phyloP scores from a whole-genome alignment of 2,888 invertebrate species.

The Pachymerium ferrugineum region DNA sequence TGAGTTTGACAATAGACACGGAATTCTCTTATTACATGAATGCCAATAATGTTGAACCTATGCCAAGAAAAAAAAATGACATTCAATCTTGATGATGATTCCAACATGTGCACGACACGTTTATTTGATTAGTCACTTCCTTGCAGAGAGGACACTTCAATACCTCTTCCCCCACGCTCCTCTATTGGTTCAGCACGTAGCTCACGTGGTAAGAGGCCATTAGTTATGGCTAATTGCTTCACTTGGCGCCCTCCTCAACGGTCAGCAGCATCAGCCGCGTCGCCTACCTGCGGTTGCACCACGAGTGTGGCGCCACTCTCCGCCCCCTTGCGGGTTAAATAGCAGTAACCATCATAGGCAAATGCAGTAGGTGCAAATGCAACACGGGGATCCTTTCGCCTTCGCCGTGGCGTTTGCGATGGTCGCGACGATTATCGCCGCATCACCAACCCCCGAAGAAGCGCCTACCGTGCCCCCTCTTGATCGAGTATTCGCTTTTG shows the following conservation, averaged over 20 bases:
- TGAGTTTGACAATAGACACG: too few relatives aligned
- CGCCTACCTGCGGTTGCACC: background rate
- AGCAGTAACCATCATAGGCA: background rate
- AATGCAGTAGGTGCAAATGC: background rate
- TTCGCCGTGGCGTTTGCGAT: background rate
- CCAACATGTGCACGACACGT: conserved; percentile 1
- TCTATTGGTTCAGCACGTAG: too few relatives aligned
- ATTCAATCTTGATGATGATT: background rate
- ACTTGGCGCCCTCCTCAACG: background rate
- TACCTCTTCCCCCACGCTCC: too few relatives aligned
- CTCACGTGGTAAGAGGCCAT: too few relatives aligned
- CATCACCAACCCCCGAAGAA: background rate
- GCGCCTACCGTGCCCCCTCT: background rate
- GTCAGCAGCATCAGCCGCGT: background rate
- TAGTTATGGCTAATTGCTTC: background rate
- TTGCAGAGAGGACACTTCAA: too few relatives aligned
- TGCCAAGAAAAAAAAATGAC: background rate
- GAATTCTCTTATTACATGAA: too few relatives aligned
- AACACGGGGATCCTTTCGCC: background rate
- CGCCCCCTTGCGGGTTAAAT: background rate
- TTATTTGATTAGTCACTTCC: background rate
- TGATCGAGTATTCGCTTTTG: conserved; percentile 34
- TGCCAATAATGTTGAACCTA: background rate
- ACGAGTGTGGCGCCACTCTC: background rate
- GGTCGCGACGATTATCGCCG: background rate